phyloP scores from a whole-genome alignment of 2,888 invertebrate genomes.

The Polydrusus tereticollis region DNA sequence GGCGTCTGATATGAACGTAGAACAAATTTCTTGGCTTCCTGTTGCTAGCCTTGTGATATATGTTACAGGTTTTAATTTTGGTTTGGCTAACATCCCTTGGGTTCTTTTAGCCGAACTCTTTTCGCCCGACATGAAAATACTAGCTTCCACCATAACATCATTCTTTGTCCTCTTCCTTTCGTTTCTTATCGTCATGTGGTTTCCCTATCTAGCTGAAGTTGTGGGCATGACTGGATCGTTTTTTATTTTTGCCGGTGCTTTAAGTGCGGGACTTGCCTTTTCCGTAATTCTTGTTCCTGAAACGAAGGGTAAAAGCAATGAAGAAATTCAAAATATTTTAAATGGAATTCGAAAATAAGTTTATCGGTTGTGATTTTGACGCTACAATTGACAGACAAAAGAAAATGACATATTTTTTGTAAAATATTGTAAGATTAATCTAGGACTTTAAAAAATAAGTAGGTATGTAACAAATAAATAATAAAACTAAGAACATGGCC shows the following conservation, averaged over 20 bases:
- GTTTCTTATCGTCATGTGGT: constrained; percentile 50
- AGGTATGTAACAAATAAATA: too few relatives aligned
- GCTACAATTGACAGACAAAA: not conserved
- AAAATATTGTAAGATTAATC: not conserved
- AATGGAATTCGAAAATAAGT: constrained; percentile 16
- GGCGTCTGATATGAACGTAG: constrained; percentile 48
- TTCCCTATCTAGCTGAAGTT: constrained; percentile 43
- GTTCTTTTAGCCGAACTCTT: constrained; percentile 86
- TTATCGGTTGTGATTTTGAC: not conserved
- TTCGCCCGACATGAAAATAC: constrained; percentile 80
- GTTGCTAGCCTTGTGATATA: constrained; percentile 34
- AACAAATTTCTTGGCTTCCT: constrained; percentile 34
- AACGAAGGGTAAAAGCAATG: constrained; percentile 51
- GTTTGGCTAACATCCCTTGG: constrained; percentile 84
- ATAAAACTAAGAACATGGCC: too few relatives aligned
- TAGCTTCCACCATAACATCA: constrained; percentile 65
- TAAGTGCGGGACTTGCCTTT: constrained; percentile 42
- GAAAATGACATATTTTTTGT: not conserved
- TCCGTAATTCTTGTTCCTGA: constrained; percentile 48
- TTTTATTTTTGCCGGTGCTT: constrained; percentile 49
- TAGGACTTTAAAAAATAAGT: too few relatives aligned
- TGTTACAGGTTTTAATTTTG: constrained; percentile 57
- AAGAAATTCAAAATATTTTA: constrained; percentile 48
- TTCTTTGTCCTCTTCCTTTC: constrained; percentile 42
- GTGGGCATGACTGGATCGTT: constrained; percentile 50